Percentiles rank a stretch among this genome's conserved stretches.
phyloP scores from a whole-genome alignment of 2,888 invertebrate genomes.

The Dasypolia templi region DNA sequence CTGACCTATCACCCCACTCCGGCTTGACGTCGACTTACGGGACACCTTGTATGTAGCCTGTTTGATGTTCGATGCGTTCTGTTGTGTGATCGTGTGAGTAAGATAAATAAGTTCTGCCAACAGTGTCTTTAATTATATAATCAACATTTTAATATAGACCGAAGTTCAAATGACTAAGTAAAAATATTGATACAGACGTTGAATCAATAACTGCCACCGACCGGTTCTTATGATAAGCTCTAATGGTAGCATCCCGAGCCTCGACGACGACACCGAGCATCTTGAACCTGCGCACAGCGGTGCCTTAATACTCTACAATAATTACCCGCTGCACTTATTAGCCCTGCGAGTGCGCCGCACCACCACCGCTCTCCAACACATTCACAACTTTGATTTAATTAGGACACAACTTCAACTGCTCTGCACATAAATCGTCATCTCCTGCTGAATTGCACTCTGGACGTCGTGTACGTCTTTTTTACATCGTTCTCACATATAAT shows the following conservation, averaged over 20 bases:
- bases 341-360: conserved; percentile 43
- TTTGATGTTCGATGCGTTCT: background rate
- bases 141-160: background rate
- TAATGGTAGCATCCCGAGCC: conserved; percentile 19
- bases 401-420: conserved; percentile 7
- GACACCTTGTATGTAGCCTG: background rate
- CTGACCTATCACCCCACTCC: no score
- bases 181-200: conserved; percentile 15
- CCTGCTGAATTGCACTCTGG: no score
- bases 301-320: conserved; percentile 15
- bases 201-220: background rate
- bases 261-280: background rate
- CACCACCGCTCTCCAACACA: background rate
- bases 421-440: conserved; percentile 11
- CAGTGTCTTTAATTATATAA: background rate
- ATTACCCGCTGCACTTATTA: conserved; percentile 54
- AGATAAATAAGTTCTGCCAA: background rate
- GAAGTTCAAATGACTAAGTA: background rate
- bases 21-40: no score
- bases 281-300: background rate
- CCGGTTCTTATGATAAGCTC: conserved; percentile 16
- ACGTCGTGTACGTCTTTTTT: no score
- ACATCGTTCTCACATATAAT: no score
- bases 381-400: background rate
- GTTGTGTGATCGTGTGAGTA: background rate